These are phyloP conservation scores for Scolopax bukidnonensis DNA, from an alignment of 2,797 vertebrate species.

Conservation along the genomic window DNA sequence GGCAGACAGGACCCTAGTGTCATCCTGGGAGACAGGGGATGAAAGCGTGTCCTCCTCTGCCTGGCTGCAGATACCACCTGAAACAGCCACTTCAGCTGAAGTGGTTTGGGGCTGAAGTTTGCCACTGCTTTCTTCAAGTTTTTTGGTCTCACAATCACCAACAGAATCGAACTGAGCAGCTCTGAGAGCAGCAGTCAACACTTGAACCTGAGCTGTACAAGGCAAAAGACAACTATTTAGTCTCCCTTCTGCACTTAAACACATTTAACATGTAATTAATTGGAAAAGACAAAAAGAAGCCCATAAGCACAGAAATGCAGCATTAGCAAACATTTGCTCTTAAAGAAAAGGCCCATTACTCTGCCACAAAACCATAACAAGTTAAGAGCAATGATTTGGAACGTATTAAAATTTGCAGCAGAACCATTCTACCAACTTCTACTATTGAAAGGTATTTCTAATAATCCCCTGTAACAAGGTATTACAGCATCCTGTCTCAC, in stretches of 20 bases:
- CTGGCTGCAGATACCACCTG: not conserved
- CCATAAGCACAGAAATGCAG: not conserved
- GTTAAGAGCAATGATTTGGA: not conserved
- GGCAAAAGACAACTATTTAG: not conserved
- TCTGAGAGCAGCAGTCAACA: slow-evolving; percentile 89
- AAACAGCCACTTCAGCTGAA: not conserved
- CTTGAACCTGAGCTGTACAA: slow-evolving; percentile 87
- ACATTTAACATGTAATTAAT: not conserved
- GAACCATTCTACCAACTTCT: not conserved
- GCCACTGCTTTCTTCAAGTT: not conserved
- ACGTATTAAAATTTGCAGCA: not conserved
- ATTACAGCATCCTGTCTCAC: not conserved
- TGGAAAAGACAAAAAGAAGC: not conserved
- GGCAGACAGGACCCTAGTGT: slow-evolving; percentile 25
- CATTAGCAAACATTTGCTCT: not conserved
- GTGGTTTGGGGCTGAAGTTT: not conserved
- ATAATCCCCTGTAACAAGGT: not conserved
- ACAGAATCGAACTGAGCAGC: slow-evolving; percentile 87
- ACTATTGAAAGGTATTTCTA: not conserved
- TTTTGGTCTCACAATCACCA: slow-evolving; percentile 29
- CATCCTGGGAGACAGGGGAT: slow-evolving; percentile 38
- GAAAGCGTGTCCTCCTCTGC: slow-evolving; percentile 25
- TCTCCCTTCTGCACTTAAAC: not conserved
- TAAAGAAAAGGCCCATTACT: not conserved
- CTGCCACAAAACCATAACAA: not conserved